Conservation (phyloP, 2,113 vertebrate species). For the Ahaetulla prasina region DNA sequence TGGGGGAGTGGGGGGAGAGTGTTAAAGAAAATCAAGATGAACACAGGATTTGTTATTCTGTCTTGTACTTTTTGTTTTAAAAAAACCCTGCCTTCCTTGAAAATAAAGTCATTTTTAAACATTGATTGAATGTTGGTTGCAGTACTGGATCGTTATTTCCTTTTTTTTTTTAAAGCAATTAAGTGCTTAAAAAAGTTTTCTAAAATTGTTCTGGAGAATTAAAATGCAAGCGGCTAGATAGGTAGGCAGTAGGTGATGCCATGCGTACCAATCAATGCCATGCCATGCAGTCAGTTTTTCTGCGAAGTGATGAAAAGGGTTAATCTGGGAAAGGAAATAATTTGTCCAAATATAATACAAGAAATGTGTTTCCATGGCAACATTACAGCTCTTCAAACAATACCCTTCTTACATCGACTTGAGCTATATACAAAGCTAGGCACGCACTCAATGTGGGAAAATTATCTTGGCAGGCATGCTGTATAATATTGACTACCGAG, state of each 20-base stretch:
- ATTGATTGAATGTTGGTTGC: not conserved
- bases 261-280: not conserved
- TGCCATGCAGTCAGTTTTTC: not conserved
- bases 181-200: no score
- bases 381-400: not conserved
- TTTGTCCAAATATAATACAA: not conserved
- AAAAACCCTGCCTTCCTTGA: not conserved
- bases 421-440: not conserved
- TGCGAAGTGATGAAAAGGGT: not conserved
- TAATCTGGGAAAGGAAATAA: not conserved
- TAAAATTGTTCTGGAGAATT: not conserved
- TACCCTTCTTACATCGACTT: not conserved
- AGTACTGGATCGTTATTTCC: not conserved
- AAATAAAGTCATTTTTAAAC: not conserved
- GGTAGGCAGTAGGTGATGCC: not conserved
- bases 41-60: not conserved
- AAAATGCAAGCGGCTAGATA: not conserved
- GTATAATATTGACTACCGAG: not conserved
- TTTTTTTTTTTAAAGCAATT: not conserved
- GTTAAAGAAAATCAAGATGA: not conserved
- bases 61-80: not conserved
- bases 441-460: no score
- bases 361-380: not conserved
- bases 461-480: not conserved
- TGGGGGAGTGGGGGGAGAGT: accelerated